Evolutionary conservation across 2,113 vertebrate species (phyloP).

Genomic region (Chionis minor): DNA sequence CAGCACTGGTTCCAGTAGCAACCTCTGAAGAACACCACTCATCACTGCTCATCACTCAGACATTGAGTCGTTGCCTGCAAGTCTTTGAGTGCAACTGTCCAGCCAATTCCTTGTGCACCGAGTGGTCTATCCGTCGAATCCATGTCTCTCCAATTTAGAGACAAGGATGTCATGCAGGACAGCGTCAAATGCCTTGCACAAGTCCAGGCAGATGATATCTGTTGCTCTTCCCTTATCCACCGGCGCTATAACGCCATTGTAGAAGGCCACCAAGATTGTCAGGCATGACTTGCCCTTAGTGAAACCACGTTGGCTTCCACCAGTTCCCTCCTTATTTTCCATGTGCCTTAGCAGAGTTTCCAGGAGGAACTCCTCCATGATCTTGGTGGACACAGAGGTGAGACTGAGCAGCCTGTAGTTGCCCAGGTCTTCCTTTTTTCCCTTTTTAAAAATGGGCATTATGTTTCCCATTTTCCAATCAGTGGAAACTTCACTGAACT

Average conservation of each 20-base stretch:
- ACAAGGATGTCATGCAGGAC: neutral
- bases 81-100: neutral
- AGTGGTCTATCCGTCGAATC: neutral
- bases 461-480: neutral
- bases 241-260: neutral
- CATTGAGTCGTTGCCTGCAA: neutral
- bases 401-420: neutral
- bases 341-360: neutral
- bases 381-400: neutral
- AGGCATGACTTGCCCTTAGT: neutral
- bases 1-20: no score
- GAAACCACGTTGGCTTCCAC: neutral
- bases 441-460: neutral
- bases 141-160: neutral
- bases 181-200: neutral
- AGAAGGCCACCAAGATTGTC: neutral
- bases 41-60: neutral
- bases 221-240: neutral
- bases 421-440: neutral
- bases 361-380: neutral
- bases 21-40: neutral
- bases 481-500: neutral
- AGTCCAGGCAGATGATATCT: neutral
- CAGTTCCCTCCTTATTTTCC: neutral
- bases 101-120: neutral